Conservation (phyloP, 2,113 vertebrate genomes). For the Bambusicola thoracicus region DNA sequence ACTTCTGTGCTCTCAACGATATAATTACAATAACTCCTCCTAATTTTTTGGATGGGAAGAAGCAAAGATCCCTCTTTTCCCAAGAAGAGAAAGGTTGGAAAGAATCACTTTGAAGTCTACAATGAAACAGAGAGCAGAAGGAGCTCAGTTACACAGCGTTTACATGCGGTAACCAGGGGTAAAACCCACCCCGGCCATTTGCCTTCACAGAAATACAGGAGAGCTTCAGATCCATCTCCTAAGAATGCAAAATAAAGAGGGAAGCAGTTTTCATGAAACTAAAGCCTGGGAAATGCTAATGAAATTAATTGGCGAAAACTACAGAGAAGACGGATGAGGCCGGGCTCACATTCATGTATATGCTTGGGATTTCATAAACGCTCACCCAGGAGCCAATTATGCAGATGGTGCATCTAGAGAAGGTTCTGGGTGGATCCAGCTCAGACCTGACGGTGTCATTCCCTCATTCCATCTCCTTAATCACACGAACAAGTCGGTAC, state of each 20-base stretch:
- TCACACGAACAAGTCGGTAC: neutral
- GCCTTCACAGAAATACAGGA: accelerated
- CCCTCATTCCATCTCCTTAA: neutral
- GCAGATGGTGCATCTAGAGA: constrained; percentile 32
- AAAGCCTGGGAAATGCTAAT: neutral
- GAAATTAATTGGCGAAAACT: neutral
- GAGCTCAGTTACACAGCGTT: accelerated
- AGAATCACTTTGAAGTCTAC: neutral
- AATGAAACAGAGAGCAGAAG: neutral
- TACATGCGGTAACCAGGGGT: accelerated
- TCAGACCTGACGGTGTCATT: neutral
- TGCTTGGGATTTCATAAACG: neutral
- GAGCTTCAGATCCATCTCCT: neutral
- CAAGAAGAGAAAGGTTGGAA: neutral
- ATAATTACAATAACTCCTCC: neutral
- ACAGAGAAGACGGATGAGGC: neutral
- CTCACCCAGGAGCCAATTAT: neutral
- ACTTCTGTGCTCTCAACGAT: neutral
- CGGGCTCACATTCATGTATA: neutral
- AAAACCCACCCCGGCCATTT: neutral
- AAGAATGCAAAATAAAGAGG: accelerated
- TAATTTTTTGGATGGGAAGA: accelerated
- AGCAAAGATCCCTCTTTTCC: neutral
- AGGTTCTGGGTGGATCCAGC: constrained; percentile 63
- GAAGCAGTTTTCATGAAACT: neutral